phyloP scores from a whole-genome alignment of 64 coral and sea anemone genomes.

The Acropora tenuis region DNA sequence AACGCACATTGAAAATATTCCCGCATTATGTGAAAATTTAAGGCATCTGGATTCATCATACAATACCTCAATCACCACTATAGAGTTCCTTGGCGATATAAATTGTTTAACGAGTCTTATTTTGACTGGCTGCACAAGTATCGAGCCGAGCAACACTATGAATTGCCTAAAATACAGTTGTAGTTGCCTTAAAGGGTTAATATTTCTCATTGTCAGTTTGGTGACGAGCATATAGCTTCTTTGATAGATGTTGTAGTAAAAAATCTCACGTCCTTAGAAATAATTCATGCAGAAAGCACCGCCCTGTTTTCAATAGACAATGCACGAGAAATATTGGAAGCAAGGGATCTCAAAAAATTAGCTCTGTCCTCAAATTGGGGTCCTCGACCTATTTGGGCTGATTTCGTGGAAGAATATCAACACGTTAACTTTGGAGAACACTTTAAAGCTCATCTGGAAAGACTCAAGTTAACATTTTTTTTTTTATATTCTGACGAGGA shows the following conservation, averaged over 20 bases:
- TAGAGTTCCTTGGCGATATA: slow-evolving; percentile 43
- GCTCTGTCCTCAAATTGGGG: slow-evolving; percentile 16
- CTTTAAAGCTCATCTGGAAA: too few relatives aligned
- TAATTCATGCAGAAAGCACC: slow-evolving; percentile 65
- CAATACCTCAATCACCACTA: slow-evolving; percentile 50
- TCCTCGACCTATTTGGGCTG: too few relatives aligned
- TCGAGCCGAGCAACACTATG: slow-evolving; percentile 49
- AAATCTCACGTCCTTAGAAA: slow-evolving; percentile 62
- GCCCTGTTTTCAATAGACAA: slow-evolving; percentile 61
- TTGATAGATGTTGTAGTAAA: slow-evolving; percentile 64
- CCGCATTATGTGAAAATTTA: slow-evolving; percentile 39
- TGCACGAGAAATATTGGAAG: slow-evolving; percentile 70
- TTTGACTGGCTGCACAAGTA: slow-evolving; percentile 59
- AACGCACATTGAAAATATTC: slow-evolving; percentile 22
- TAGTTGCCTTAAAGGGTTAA: slow-evolving; percentile 55
- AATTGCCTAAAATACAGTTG: slow-evolving; percentile 62
- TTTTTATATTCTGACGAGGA: too few relatives aligned
- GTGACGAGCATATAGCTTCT: slow-evolving; percentile 55
- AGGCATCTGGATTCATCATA: slow-evolving; percentile 57
- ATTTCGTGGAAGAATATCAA: too few relatives aligned
- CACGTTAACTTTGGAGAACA: too few relatives aligned
- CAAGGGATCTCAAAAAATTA: slow-evolving; percentile 62
- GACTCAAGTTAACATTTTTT: too few relatives aligned
- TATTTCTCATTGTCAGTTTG: slow-evolving; percentile 69
- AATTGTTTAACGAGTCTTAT: slow-evolving; percentile 56